Evolutionary conservation across 2,888 invertebrate genomes (phyloP).

Genomic region (Pogonocherus hispidulus): DNA sequence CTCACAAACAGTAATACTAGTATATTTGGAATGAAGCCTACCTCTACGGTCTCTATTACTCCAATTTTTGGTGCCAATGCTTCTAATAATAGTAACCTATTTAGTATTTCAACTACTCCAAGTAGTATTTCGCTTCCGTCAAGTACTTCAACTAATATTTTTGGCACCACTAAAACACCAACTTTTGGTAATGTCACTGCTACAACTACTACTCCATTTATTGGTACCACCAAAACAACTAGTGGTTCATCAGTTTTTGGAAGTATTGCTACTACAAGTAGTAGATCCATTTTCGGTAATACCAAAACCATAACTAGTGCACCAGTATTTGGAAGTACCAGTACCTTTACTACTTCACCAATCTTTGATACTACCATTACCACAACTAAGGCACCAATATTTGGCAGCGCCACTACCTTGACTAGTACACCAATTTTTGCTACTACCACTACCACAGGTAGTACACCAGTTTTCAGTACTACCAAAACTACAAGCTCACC

Average conservation of each 20-base stretch:
- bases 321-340: not conserved
- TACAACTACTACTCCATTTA: slow-evolving; percentile 19
- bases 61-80: slow-evolving; percentile 21
- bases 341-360: not conserved
- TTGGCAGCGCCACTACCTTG: not conserved
- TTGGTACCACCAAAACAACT: slow-evolving; percentile 9
- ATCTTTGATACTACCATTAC: slow-evolving; percentile 17
- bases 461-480: slow-evolving; percentile 2
- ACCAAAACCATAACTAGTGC: not conserved
- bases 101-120: slow-evolving; percentile 16
- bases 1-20: not conserved
- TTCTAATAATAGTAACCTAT: slow-evolving; percentile 17
- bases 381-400: not conserved
- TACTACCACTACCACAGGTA: slow-evolving; percentile 17
- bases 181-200: slow-evolving; percentile 20
- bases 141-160: not conserved
- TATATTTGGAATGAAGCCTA: slow-evolving; percentile 15
- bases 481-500: slow-evolving; percentile 29
- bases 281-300: not conserved
- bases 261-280: too few species aligned
- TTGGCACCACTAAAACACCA: not conserved
- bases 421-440: not conserved
- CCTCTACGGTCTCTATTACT: slow-evolving; percentile 25
- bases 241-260: not conserved
- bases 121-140: not conserved